Conservation (phyloP, 2,888 invertebrate species). For the Tipula unca region DNA sequence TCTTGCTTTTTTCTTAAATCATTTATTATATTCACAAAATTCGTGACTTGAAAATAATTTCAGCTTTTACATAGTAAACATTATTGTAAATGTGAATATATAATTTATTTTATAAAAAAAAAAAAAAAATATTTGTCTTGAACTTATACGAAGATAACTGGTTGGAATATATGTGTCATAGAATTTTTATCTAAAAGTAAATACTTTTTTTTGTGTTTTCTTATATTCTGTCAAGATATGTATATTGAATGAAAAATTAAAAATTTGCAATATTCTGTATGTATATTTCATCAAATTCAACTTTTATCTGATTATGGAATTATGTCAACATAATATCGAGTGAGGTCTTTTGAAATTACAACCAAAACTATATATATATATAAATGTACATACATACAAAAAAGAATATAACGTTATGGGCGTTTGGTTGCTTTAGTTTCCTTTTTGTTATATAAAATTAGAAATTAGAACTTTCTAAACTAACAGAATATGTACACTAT, state of each 20-base stretch:
- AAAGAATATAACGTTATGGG: background rate
- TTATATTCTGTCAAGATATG: background rate
- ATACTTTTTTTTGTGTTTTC: background rate
- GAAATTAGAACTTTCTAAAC: slow-evolving; percentile 1
- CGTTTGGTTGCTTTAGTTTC: background rate
- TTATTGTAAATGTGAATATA: background rate
- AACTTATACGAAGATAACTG: background rate
- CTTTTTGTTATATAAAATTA: background rate
- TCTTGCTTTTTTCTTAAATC: background rate
- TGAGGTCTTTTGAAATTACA: background rate
- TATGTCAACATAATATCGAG: background rate
- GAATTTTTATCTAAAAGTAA: background rate
- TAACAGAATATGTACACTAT: background rate
- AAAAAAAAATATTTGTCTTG: background rate
- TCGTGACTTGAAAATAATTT: background rate
- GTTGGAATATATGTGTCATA: background rate
- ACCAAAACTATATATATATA: background rate
- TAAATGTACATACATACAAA: background rate
- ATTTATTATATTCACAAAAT: background rate
- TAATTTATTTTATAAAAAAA: background rate
- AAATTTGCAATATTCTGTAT: background rate
- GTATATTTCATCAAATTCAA: background rate
- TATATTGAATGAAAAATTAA: background rate
- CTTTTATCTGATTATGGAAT: background rate
- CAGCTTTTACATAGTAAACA: background rate